These are phyloP conservation scores for Daktulosphaira vitifoliae DNA, from an alignment of 1,140 invertebrate species.

Conservation along the genomic window DNA sequence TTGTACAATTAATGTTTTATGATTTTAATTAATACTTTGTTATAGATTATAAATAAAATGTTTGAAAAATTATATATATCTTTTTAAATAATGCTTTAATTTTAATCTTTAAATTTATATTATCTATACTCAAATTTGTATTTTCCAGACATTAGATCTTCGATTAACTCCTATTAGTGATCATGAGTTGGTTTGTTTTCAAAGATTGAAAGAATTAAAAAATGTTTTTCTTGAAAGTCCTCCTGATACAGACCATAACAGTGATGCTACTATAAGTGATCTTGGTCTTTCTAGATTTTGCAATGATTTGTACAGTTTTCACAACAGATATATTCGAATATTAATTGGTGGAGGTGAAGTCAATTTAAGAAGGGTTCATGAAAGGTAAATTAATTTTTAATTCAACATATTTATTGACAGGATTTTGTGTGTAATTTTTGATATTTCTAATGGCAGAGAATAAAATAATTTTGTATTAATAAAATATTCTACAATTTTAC, in stretches of 20 bases:
- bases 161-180: conserved; percentile 58
- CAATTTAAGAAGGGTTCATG: conserved; percentile 14
- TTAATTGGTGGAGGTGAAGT: conserved; percentile 12
- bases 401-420: too few species aligned
- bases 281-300: conserved; percentile 19
- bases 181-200: conserved; percentile 49
- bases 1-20: too few species aligned
- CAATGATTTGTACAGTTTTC: neutral
- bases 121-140: too few species aligned
- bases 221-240: conserved; percentile 15
- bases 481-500: neutral
- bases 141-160: conserved; percentile 52
- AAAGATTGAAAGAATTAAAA: conserved; percentile 27
- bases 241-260: neutral
- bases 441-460: neutral
- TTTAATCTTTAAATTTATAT: too few species aligned
- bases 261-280: conserved; percentile 24
- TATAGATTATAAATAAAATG: too few species aligned
- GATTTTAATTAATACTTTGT: too few species aligned
- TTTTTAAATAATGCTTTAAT: too few species aligned
- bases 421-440: neutral
- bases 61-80: too few species aligned
- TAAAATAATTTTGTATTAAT: too few species aligned
- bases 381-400: conserved; percentile 3
- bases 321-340: conserved; percentile 16